These are phyloP conservation scores for Varanus salvator DNA, from an alignment of 2,113 vertebrate species.

Conservation along the genomic window DNA sequence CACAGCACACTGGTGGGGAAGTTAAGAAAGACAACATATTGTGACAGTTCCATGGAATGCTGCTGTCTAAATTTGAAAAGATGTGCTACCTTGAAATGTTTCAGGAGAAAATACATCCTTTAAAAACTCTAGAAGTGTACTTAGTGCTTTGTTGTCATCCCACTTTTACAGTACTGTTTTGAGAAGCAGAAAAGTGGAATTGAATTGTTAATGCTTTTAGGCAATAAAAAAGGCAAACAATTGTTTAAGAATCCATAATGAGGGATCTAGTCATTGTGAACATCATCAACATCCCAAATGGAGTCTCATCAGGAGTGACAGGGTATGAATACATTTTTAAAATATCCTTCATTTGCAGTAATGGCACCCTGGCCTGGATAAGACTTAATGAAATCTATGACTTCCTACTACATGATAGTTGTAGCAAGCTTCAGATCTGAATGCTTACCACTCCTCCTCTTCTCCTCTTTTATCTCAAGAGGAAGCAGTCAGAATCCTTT, in stretches of 20 bases:
- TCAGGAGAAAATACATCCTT: background rate
- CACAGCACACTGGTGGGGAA: background rate
- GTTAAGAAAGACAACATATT: background rate
- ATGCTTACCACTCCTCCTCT: background rate
- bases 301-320: background rate
- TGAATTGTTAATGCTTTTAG: slow-evolving; percentile 31
- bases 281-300: background rate
- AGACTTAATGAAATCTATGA: background rate
- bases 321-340: background rate
- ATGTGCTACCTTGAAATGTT: background rate
- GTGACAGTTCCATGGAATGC: slow-evolving; percentile 25
- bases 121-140: background rate
- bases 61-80: background rate
- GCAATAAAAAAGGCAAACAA: background rate
- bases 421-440: background rate
- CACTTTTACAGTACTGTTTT: background rate
- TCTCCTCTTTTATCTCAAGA: background rate
- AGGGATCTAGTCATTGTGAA: background rate
- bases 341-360: too few species aligned
- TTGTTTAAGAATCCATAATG: background rate
- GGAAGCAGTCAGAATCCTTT: background rate
- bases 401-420: background rate
- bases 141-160: background rate
- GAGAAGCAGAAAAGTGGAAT: background rate
- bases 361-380: background rate